Evolutionary conservation across 2,888 invertebrate species (phyloP).

Genomic region (Galerucella pusilla): DNA sequence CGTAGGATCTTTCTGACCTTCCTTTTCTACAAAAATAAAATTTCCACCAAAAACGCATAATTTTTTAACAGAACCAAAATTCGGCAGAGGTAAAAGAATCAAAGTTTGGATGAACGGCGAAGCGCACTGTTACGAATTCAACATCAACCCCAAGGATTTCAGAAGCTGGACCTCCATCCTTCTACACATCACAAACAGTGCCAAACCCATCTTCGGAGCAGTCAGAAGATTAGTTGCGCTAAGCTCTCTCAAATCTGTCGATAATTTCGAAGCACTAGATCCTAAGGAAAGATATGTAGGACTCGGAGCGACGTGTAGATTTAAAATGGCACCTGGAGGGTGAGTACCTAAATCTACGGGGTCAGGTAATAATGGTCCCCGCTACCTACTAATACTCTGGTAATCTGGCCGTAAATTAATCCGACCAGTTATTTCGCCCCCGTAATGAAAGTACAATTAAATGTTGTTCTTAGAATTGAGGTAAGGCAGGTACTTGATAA

Average conservation of each 20-base stretch:
- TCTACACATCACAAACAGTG: slow-evolving; percentile 29
- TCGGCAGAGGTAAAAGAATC: slow-evolving; percentile 38
- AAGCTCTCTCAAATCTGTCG: slow-evolving; percentile 27
- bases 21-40: too few species aligned
- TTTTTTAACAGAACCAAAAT: slow-evolving; percentile 37
- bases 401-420: too few species aligned
- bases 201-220: slow-evolving; percentile 37
- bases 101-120: slow-evolving; percentile 42
- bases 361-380: too few species aligned
- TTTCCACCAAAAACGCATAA: neutral
- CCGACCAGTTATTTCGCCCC: too few species aligned
- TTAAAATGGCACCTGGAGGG: slow-evolving; percentile 35
- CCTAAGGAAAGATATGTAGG: slow-evolving; percentile 34
- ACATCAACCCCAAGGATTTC: slow-evolving; percentile 40
- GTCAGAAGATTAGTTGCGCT: slow-evolving; percentile 37
- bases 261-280: slow-evolving; percentile 38
- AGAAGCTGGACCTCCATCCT: slow-evolving; percentile 40
- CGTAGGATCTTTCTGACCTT: too few species aligned
- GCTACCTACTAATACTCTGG: too few species aligned
- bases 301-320: slow-evolving; percentile 27
- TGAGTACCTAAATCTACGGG: neutral
- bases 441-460: too few species aligned
- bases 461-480: too few species aligned
- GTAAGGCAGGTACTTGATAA: too few species aligned
- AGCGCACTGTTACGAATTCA: slow-evolving; percentile 27